phyloP scores from a whole-genome alignment of 2,888 invertebrate genomes.

The Psylliodes chrysocephalus region DNA sequence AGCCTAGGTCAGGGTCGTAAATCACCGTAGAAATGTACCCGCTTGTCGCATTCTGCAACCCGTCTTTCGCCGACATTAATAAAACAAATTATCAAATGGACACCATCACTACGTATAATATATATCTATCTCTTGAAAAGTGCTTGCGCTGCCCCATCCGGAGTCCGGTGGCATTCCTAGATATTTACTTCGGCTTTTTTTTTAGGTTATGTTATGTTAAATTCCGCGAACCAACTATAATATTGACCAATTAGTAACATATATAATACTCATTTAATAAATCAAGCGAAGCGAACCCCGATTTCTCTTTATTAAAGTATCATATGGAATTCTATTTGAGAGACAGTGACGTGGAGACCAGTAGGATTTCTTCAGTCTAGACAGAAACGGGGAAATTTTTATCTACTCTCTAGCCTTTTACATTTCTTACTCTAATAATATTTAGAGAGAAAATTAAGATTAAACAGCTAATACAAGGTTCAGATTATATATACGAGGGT shows the following conservation, averaged over 20 bases:
- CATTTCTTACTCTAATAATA: no score
- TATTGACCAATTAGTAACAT: conserved; percentile 42
- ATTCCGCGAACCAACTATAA: conserved; percentile 35
- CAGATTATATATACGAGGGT: no score
- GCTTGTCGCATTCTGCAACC: conserved; percentile 19
- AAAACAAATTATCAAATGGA: conserved; percentile 31
- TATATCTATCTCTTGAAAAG: conserved; percentile 31
- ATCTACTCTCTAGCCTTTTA: no score
- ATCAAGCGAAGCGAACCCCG: conserved; percentile 36
- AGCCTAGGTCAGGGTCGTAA: no score
- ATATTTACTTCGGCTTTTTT: conserved; percentile 27
- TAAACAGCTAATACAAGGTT: no score
- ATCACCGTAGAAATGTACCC: neutral
- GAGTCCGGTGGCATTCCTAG: conserved; percentile 30
- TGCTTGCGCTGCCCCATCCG: conserved; percentile 9
- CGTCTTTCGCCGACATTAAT: conserved; percentile 20
- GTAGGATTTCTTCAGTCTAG: no score
- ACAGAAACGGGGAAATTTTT: no score
- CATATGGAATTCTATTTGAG: conserved; percentile 32
- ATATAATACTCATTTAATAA: conserved; percentile 41
- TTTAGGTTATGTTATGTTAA: conserved; percentile 23
- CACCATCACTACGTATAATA: conserved; percentile 27
- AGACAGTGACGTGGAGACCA: conserved; percentile 11
- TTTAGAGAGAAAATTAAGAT: no score
- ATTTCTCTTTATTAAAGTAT: conserved; percentile 45